These are phyloP conservation scores for Zapus hudsonius DNA, from an alignment of 2,113 vertebrate species.

Conservation along the genomic window DNA sequence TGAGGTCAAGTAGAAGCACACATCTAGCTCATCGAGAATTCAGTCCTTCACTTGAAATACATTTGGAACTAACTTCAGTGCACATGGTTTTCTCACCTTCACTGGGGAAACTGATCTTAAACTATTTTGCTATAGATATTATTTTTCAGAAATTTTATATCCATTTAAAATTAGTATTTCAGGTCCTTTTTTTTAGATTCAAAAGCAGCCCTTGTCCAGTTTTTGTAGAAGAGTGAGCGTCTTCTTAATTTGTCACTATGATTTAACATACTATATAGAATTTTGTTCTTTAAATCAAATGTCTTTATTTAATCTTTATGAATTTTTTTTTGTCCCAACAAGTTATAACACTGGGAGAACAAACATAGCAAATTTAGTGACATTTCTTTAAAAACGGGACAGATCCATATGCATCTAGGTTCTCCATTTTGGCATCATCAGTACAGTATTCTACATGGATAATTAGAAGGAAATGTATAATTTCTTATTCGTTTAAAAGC, in stretches of 20 bases:
- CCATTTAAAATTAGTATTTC: constrained; percentile 80
- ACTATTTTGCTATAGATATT: constrained; percentile 83
- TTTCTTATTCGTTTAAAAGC: constrained; percentile 63
- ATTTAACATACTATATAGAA: constrained; percentile 62
- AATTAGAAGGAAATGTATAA: constrained; percentile 52
- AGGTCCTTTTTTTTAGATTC: constrained; percentile 68
- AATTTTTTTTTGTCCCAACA: constrained; percentile 73
- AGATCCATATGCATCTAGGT: background rate
- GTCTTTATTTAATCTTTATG: constrained; percentile 67
- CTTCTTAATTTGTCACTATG: constrained; percentile 79
- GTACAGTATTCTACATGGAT: background rate
- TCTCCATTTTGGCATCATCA: constrained; percentile 23
- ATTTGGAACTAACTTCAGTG: constrained; percentile 70
- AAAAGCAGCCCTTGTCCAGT: constrained; percentile 55
- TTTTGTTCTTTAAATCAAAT: constrained; percentile 49
- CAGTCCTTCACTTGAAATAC: constrained; percentile 60
- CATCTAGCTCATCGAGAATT: constrained; percentile 7
- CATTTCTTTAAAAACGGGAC: constrained; percentile 45
- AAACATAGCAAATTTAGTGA: constrained; percentile 60
- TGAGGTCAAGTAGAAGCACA: background rate
- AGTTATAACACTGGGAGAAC: constrained; percentile 62
- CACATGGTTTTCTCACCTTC: constrained; percentile 70
- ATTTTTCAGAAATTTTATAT: constrained; percentile 79
- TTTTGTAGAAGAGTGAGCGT: constrained; percentile 74
- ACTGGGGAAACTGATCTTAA: constrained; percentile 70